phyloP scores from a whole-genome alignment of 2,113 vertebrate species.

The Lepisosteus osseus region DNA sequence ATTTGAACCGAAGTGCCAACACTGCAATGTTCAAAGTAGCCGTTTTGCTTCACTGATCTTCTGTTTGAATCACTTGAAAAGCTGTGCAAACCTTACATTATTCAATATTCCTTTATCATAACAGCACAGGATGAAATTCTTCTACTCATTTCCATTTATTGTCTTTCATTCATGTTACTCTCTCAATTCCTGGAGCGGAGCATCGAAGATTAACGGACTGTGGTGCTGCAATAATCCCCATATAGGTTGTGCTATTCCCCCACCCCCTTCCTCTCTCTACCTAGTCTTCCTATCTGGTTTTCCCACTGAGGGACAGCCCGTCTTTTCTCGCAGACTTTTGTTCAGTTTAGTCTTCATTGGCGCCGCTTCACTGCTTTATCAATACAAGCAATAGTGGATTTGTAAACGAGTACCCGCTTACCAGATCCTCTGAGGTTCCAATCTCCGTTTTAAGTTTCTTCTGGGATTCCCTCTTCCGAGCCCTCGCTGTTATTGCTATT shows the following conservation, averaged over 20 bases:
- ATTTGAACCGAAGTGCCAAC: conserved; percentile 25
- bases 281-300: neutral
- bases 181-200: neutral
- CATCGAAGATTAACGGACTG: conserved; percentile 13
- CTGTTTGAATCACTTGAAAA: conserved; percentile 23
- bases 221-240: conserved; percentile 10
- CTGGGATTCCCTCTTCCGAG: conserved; percentile 30
- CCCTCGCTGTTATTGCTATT: conserved; percentile 35
- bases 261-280: neutral
- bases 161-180: neutral
- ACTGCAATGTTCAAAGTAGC: conserved; percentile 34
- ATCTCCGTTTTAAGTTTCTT: conserved; percentile 47
- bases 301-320: conserved; percentile 7
- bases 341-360: conserved; percentile 12
- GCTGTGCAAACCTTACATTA: conserved; percentile 26
- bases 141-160: conserved; percentile 9
- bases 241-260: neutral
- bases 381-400: conserved; percentile 31
- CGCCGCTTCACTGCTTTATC: conserved; percentile 27
- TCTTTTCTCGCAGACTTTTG: conserved; percentile 23
- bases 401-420: conserved; percentile 34
- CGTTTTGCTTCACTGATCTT: conserved; percentile 21
- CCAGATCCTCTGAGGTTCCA: conserved; percentile 41
- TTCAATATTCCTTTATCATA: conserved; percentile 29
- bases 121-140: conserved; percentile 16